Evolutionary conservation across 2,888 invertebrate genomes (phyloP).

Genomic region (Anaspis maculata): DNA sequence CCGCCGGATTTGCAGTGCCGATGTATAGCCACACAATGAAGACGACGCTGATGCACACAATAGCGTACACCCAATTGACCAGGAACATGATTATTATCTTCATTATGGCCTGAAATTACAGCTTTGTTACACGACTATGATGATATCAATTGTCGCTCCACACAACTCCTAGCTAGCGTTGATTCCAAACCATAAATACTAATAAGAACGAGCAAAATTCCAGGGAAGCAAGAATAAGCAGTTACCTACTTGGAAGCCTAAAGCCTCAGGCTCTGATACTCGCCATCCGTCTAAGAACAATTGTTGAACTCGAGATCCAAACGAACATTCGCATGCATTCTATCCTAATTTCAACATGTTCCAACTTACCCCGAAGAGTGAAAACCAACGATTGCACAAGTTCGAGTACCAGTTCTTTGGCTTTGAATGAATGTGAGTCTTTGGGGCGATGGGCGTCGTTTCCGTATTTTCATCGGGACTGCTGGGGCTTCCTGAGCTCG

Average conservation of each 20-base stretch:
- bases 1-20: constrained; percentile 90
- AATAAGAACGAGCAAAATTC: too few species aligned
- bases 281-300: too few species aligned
- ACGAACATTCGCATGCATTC: too few species aligned
- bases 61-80: constrained; percentile 89
- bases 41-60: constrained; percentile 72
- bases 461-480: constrained; percentile 36
- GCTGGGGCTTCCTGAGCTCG: constrained; percentile 33
- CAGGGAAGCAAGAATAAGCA: too few species aligned
- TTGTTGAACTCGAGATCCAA: too few species aligned
- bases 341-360: too few species aligned
- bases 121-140: neutral
- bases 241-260: too few species aligned
- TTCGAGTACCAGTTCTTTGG: constrained; percentile 92
- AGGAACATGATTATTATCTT: constrained; percentile 87
- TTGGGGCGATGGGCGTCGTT: constrained; percentile 48
- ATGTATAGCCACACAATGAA: constrained; percentile 90
- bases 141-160: too few species aligned
- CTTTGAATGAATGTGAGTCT: constrained; percentile 74
- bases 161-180: too few species aligned
- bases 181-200: too few species aligned
- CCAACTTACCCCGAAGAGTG: constrained; percentile 71
- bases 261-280: too few species aligned
- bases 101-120: constrained; percentile 61
- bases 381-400: constrained; percentile 91